These are phyloP conservation scores for Chaetoderma sp. DNA, from an alignment of 2,888 invertebrate species.

Conservation along the genomic window DNA sequence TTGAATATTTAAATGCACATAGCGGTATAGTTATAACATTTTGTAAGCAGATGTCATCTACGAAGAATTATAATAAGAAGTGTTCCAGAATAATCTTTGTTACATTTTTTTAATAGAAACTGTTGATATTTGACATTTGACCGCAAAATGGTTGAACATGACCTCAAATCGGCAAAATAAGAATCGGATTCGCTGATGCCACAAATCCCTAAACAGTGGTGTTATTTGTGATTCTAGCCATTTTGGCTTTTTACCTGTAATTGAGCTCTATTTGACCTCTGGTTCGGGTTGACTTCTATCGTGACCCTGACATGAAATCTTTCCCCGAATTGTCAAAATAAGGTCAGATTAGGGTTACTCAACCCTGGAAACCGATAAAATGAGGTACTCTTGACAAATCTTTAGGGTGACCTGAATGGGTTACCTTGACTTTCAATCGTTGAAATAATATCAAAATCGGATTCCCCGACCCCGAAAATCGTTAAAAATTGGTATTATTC, in stretches of 20 bases:
- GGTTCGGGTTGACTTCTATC: not conserved
- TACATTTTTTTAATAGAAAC: not conserved
- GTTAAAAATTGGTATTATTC: not conserved
- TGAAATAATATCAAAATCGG: not conserved
- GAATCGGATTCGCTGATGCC: not conserved
- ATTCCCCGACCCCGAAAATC: not conserved
- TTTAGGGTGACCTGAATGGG: not conserved
- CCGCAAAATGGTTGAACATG: not conserved
- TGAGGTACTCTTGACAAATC: not conserved
- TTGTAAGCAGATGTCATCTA: not conserved
- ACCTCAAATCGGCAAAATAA: not conserved
- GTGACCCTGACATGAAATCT: not conserved
- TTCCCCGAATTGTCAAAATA: not conserved
- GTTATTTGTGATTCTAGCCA: not conserved
- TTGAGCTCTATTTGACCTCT: not conserved
- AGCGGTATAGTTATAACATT: not conserved
- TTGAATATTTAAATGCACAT: not conserved
- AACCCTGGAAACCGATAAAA: not conserved
- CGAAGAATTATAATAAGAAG: not conserved
- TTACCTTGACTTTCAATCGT: not conserved
- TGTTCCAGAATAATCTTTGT: not conserved
- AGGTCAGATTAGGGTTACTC: not conserved
- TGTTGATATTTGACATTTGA: not conserved
- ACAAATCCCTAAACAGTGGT: not conserved
- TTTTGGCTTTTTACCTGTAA: not conserved